phyloP scores from a whole-genome alignment of 1,140 invertebrate species.

The Megalopta genalis region DNA sequence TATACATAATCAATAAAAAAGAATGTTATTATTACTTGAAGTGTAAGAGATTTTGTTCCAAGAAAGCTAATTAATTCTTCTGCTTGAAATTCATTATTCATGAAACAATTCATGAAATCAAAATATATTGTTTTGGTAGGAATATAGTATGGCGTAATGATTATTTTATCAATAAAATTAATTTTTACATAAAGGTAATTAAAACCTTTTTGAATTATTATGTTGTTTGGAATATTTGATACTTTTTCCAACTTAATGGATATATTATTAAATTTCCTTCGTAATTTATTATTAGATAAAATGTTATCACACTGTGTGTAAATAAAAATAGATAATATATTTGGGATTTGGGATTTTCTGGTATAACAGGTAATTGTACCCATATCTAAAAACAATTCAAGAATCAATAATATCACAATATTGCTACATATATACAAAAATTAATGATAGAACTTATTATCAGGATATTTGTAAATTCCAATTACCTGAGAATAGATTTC shows the following conservation, averaged over 20 bases:
- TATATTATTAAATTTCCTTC: constrained; percentile 27
- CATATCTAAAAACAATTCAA: constrained; percentile 4
- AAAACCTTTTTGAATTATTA: constrained; percentile 1
- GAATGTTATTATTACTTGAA: constrained; percentile 20
- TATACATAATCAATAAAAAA: not conserved
- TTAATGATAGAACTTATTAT: too few species aligned
- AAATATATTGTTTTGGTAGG: constrained; percentile 14
- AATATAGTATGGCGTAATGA: constrained; percentile 14
- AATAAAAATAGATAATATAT: constrained; percentile 16
- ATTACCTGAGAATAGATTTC: constrained; percentile 26
- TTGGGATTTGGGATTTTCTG: not conserved
- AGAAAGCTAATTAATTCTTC: constrained; percentile 18
- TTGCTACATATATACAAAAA: too few species aligned
- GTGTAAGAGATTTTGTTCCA: constrained; percentile 2
- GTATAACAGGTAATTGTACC: constrained; percentile 20
- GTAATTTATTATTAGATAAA: constrained; percentile 20
- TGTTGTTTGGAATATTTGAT: constrained; percentile 12
- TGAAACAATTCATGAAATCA: constrained; percentile 32
- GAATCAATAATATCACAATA: not conserved
- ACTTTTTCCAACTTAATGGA: constrained; percentile 32
- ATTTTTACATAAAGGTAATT: constrained; percentile 20
- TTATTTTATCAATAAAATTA: constrained; percentile 5
- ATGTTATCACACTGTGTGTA: constrained; percentile 18
- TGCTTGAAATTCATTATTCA: constrained; percentile 3
- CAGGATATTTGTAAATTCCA: not conserved